Evolutionary conservation across 1,140 invertebrate species (phyloP).

Genomic region (Ceratosolen fusciceps): DNA sequence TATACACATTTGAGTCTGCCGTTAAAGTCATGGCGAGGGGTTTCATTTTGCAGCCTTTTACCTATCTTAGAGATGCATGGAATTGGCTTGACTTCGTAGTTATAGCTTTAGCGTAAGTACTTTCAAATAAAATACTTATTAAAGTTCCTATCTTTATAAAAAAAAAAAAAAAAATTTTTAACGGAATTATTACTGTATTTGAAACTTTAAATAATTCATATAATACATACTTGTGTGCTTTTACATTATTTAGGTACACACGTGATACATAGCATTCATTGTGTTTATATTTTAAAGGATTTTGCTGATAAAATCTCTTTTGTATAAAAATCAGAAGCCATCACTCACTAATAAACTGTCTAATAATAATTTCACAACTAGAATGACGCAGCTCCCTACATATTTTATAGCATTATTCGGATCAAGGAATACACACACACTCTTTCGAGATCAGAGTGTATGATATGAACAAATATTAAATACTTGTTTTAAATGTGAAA

Average conservation of each 20-base stretch:
- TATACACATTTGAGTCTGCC: constrained; percentile 99
- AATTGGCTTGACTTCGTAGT: constrained; percentile 99
- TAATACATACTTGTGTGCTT: background rate
- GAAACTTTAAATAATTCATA: too few species aligned
- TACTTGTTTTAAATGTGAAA: constrained; percentile 47
- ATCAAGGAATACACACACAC: constrained; percentile 43
- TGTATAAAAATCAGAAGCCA: background rate
- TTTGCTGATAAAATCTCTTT: background rate
- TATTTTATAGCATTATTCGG: constrained; percentile 34
- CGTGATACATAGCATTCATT: background rate
- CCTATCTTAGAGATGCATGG: constrained; percentile 99
- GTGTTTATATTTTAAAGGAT: background rate
- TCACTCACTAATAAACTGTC: constrained; percentile 27
- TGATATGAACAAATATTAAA: constrained; percentile 47
- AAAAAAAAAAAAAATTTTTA: too few species aligned
- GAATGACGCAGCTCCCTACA: constrained; percentile 35
- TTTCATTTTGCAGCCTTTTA: constrained; percentile 98
- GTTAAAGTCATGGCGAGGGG: constrained; percentile 99
- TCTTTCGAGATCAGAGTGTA: constrained; percentile 49
- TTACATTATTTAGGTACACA: background rate
- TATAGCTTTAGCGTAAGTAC: constrained; percentile 99
- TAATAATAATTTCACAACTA: constrained; percentile 44
- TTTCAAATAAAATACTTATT: constrained; percentile 13
- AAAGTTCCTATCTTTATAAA: background rate
- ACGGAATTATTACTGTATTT: too few species aligned